phyloP scores from a whole-genome alignment of 2,113 vertebrate genomes.

The Solea solea region DNA sequence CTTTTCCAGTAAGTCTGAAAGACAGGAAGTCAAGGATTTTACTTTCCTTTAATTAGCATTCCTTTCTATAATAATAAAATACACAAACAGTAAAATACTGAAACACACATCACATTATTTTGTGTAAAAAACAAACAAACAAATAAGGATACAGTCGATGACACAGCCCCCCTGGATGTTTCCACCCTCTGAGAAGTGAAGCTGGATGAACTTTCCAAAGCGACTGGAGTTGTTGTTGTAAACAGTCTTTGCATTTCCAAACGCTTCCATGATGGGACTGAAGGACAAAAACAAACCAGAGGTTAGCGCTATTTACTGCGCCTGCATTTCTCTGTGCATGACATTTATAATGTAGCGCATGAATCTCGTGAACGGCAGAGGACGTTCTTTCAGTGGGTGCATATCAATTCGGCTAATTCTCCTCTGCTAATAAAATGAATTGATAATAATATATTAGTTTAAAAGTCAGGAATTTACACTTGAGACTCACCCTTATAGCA shows the following conservation, averaged over 20 bases:
- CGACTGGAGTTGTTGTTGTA: constrained; percentile 96
- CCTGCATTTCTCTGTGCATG: background rate
- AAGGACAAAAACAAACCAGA: constrained; percentile 1
- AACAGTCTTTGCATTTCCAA: constrained; percentile 93
- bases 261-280: constrained; percentile 93
- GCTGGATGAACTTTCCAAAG: constrained; percentile 94
- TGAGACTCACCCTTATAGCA: background rate
- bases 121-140: background rate
- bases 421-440: no score
- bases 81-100: no score
- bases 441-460: no score
- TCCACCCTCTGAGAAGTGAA: constrained; percentile 90
- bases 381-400: background rate
- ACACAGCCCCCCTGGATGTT: constrained; percentile 93
- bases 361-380: background rate
- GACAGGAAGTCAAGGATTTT: constrained; percentile 66
- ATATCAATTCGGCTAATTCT: background rate
- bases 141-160: constrained; percentile 90
- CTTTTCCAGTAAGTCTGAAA: constrained; percentile 84
- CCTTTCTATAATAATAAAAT: no score
- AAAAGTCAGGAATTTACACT: background rate
- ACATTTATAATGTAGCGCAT: background rate
- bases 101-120: background rate
- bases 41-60: background rate
- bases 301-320: background rate